Percentiles rank a stretch among this genome's conserved stretches.
Conservation (phyloP, 2,888 invertebrate genomes). For the Patella ulyssiponensis region DNA sequence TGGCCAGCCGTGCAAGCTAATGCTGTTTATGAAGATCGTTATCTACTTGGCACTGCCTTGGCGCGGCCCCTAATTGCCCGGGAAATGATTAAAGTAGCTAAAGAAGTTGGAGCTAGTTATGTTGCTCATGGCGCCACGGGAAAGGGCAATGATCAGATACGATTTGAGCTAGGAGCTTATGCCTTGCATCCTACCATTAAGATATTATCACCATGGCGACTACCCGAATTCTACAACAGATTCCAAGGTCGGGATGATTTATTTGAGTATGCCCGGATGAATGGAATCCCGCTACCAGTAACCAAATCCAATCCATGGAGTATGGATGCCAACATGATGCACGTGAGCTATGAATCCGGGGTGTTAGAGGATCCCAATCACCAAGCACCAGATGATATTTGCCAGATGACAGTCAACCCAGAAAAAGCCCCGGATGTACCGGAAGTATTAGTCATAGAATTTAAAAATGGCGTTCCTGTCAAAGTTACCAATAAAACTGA, state of each 20-base stretch:
- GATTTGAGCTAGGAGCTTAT: constrained; percentile 86
- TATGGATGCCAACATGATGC: constrained; percentile 89
- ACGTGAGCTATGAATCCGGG: constrained; percentile 87
- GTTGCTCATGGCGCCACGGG: constrained; percentile 90
- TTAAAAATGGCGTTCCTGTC: constrained; percentile 75
- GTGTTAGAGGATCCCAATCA: constrained; percentile 84
- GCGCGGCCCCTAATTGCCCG: constrained; percentile 86
- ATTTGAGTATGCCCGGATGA: constrained; percentile 80
- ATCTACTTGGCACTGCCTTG: constrained; percentile 85
- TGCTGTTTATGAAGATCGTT: constrained; percentile 74
- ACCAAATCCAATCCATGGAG: constrained; percentile 88
- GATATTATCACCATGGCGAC: constrained; percentile 88
- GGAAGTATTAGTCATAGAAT: constrained; percentile 78
- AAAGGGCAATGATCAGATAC: constrained; percentile 90
- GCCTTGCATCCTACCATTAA: constrained; percentile 83
- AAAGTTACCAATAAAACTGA: constrained; percentile 67
- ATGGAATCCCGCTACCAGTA: constrained; percentile 82
- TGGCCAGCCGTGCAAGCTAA: constrained; percentile 83
- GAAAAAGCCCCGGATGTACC: constrained; percentile 77
- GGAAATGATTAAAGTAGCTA: constrained; percentile 66
- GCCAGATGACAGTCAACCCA: constrained; percentile 82
- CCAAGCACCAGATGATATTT: constrained; percentile 81
- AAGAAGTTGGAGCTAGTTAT: constrained; percentile 76
- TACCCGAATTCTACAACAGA: constrained; percentile 82
- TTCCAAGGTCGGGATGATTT: constrained; percentile 85